These are phyloP conservation scores for Panulirus ornatus DNA, from an alignment of 1,140 invertebrate species.

Conservation along the genomic window DNA sequence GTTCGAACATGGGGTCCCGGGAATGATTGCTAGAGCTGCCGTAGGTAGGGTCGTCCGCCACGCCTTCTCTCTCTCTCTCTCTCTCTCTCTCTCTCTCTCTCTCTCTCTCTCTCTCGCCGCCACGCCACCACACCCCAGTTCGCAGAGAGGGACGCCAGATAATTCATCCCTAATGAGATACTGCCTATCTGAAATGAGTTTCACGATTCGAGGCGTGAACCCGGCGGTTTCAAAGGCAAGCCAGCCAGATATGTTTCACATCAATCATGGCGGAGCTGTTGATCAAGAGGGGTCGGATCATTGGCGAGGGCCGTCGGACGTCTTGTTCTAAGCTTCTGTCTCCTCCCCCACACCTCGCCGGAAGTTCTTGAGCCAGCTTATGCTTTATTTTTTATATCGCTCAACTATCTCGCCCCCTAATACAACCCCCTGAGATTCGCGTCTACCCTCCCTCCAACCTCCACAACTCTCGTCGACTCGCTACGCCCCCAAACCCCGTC, in stretches of 20 bases:
- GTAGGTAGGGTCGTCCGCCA: neutral
- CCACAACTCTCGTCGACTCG: too few species aligned
- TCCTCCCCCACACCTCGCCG: neutral
- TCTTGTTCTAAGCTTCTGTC: neutral
- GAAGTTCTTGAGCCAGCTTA: neutral
- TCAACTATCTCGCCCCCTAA: too few species aligned
- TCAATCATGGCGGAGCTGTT: constrained; percentile 64
- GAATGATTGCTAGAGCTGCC: neutral
- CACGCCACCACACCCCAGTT: constrained; percentile 1
- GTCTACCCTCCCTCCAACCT: too few species aligned
- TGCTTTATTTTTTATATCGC: neutral
- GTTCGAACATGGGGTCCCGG: neutral
- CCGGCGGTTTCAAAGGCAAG: constrained; percentile 66
- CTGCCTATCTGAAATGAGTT: constrained; percentile 72
- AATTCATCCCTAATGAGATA: constrained; percentile 67
- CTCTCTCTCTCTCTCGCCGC: neutral
- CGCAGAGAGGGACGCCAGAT: constrained; percentile 38
- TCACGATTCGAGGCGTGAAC: constrained; percentile 58
- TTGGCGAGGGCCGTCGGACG: neutral
- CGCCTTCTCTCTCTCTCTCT: too few species aligned
- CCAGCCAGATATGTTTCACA: constrained; percentile 66
- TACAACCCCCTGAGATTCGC: too few species aligned
- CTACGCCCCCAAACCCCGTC: too few species aligned
- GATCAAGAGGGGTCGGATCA: constrained; percentile 55
- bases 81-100: too few species aligned